Conservation (phyloP, 92 coral and sea anemone species). For the Siderastrea radians region DNA sequence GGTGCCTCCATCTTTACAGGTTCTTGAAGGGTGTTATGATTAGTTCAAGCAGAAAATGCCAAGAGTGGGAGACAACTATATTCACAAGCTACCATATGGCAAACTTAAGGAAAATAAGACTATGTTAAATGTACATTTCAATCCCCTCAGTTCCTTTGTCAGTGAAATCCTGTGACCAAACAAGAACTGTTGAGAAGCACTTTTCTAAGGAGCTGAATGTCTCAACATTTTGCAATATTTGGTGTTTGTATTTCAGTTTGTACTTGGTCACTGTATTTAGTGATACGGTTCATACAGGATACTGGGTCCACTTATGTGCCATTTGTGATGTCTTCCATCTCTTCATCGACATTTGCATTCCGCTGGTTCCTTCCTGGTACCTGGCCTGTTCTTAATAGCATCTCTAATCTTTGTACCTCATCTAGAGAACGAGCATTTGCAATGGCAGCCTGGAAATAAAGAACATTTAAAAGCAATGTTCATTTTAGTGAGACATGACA, state of each 20-base stretch:
- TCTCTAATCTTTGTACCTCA: conserved; percentile 94
- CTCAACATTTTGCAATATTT: not conserved
- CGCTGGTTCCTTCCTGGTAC: conserved; percentile 74
- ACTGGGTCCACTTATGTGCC: conserved; percentile 57
- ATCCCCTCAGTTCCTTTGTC: not conserved
- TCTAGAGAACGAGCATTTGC: conserved; percentile 99
- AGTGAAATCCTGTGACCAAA: not conserved
- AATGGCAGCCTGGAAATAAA: conserved; percentile 89
- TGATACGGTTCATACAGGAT: not conserved
- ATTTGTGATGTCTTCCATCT: conserved; percentile 83
- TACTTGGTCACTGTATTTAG: not conserved
- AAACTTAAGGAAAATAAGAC: not conserved
- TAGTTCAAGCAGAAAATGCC: too few relatives aligned
- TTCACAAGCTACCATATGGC: not conserved
- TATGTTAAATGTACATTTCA: not conserved
- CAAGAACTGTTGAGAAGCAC: not conserved
- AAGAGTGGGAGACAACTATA: too few relatives aligned
- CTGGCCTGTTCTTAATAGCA: conserved; percentile 92
- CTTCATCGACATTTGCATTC: conserved; percentile 53
- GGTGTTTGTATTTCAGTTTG: not conserved
- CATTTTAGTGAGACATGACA: too few relatives aligned
- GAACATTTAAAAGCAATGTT: not conserved
- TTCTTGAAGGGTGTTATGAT: too few relatives aligned
- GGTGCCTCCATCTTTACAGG: not conserved
- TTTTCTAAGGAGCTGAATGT: not conserved